Percentiles rank a stretch among this genome's conserved stretches.
Conservation (phyloP, 2,797 vertebrate genomes). For the Pristis pectinata region DNA sequence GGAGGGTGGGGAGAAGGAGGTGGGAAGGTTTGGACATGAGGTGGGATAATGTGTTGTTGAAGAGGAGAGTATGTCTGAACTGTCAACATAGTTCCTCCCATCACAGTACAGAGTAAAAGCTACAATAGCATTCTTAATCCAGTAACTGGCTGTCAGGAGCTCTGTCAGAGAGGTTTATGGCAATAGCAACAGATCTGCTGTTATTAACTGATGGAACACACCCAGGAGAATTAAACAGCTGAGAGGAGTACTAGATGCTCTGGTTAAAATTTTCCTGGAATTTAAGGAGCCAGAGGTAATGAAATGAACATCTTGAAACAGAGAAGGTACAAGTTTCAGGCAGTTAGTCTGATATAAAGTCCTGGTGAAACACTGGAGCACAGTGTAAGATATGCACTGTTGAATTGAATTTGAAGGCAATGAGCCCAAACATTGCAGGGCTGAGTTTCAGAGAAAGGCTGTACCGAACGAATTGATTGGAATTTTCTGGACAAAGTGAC, state of each 20-base stretch:
- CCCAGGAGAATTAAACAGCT: background rate
- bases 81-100: slow-evolving; percentile 7
- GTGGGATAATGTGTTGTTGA: background rate
- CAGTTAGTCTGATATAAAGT: background rate
- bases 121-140: background rate
- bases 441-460: background rate
- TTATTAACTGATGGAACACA: background rate
- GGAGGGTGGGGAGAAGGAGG: no score
- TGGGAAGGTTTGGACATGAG: background rate
- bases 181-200: background rate
- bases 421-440: background rate
- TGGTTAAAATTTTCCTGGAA: background rate
- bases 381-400: background rate
- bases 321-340: background rate
- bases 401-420: background rate
- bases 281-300: background rate
- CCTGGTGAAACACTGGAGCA: background rate
- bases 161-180: slow-evolving; percentile 7
- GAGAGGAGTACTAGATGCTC: background rate
- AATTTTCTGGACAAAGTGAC: background rate
- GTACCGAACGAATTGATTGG: background rate
- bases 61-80: background rate
- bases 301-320: background rate
- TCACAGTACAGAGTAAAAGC: background rate
- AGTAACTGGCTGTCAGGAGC: background rate